Base-by-base conservation (phyloP, 37 sponge, comb jelly and placozoan genomes). In the Ephydatia muelleri region DNA sequence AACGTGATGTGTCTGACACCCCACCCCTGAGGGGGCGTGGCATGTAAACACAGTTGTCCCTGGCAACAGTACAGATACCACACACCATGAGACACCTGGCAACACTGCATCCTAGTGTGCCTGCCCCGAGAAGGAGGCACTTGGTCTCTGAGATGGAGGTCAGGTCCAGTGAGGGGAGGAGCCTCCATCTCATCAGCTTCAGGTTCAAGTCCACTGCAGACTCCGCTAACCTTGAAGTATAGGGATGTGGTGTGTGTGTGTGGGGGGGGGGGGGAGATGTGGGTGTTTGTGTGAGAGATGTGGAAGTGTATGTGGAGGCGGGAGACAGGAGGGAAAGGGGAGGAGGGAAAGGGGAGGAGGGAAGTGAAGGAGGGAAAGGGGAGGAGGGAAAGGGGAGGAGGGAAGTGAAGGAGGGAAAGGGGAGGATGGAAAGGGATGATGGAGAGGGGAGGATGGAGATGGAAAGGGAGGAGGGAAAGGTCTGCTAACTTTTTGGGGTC, bases 41-140 rank as follows among this genome's bases (percentile, higher is more conserved):
- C 70, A 68, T n/a, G 26, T 68, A 3, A 28, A 28, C 26, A 68
- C 28, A n/a, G 29, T 37, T 40, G 29, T 31, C 28, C 28, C 3
- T 30, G 3, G 65, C 19, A 33, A 27, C 64, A 65, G 32, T 9
- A 11, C 35, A 26, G 72, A n/a, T n/a, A n/a, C n/a, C n/a, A n/a
- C 84, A 78, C 43, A 93, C 94, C 79, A 98, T 75, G 57, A 98
- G 69, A 27, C 96, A 92, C 67, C 99, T 74, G n/a, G 96, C 99
- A 38, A 98, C 99, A 68, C 96, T 98, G 74, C 99, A 98, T 39
- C 99, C 99, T 12, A 98, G 88, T 8, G 99, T 98, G 25, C 99
- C 99, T 16, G 96, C 77, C 2, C 99, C 99, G 21, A 98, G 82
- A 3, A 98, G 87, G 48, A 98, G 92, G 65, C 97, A 96, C 47